Conservation (phyloP, 2,888 invertebrate species). For the Pristionchus arcanus region DNA sequence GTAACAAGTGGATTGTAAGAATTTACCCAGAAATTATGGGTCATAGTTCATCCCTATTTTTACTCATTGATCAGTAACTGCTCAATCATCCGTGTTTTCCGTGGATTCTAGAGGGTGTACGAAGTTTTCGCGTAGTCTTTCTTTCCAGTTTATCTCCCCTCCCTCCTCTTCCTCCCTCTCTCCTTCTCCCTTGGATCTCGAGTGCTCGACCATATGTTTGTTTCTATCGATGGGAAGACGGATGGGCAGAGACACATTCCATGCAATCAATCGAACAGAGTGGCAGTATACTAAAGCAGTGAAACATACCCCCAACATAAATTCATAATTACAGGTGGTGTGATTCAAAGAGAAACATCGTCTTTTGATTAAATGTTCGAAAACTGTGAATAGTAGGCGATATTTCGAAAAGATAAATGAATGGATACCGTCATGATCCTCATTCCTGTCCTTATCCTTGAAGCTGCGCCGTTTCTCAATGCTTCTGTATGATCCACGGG, state of each 20-base stretch:
- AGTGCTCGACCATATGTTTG: conserved; percentile 51
- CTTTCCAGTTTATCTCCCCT: conserved; percentile 14
- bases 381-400: too few species aligned
- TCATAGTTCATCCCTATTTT: neutral
- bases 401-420: too few species aligned
- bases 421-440: neutral
- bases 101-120: neutral
- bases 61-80: neutral
- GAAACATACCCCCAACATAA: too few species aligned
- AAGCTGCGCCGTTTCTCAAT: conserved; percentile 49
- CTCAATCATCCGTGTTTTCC: neutral
- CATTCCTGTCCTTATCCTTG: conserved; percentile 21
- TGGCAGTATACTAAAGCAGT: too few species aligned
- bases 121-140: too few species aligned
- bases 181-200: conserved; percentile 31
- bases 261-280: neutral
- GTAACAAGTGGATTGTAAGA: too few species aligned
- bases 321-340: too few species aligned
- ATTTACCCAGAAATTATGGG: too few species aligned
- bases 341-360: too few species aligned
- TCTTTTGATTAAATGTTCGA: too few species aligned
- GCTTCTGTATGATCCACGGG: neutral
- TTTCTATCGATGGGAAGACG: conserved; percentile 40
- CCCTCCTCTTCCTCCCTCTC: neutral
- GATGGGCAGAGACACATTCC: neutral